Evolutionary conservation across 2,888 invertebrate genomes (phyloP).

Genomic region (Lobophora halterata): DNA sequence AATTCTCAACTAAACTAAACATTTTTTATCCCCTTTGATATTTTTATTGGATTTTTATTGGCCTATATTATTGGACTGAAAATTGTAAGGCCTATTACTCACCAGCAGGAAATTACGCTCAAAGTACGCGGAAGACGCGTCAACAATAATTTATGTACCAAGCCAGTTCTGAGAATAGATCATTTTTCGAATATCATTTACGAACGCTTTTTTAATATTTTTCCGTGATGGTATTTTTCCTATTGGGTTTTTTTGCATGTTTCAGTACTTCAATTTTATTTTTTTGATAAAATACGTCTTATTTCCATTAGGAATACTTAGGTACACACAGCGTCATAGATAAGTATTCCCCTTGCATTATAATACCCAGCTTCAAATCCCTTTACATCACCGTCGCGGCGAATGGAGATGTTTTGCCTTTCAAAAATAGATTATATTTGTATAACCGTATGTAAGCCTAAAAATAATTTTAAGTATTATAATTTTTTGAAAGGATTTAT

Average conservation of each 20-base stretch:
- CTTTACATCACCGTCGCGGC: too few relatives aligned
- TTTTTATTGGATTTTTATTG: conserved; percentile 24
- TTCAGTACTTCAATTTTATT: conserved; percentile 1
- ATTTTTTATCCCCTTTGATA: conserved; percentile 17
- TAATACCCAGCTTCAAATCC: too few relatives aligned
- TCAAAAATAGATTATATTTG: too few relatives aligned
- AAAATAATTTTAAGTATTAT: too few relatives aligned
- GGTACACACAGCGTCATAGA: too few relatives aligned
- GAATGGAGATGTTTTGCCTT: too few relatives aligned
- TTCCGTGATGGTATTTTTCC: conserved; percentile 2
- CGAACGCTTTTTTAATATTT: conserved; percentile 8
- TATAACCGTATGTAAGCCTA: too few relatives aligned
- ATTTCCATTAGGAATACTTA: too few relatives aligned
- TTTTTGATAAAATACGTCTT: too few relatives aligned
- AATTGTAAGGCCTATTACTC: conserved; percentile 29
- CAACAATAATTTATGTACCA: conserved; percentile 30
- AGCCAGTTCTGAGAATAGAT: conserved; percentile 10
- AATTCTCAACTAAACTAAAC: conserved; percentile 13
- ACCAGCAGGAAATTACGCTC: conserved; percentile 28
- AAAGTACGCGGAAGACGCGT: conserved; percentile 22
- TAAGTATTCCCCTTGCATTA: too few relatives aligned
- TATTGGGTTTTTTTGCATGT: conserved; percentile 10
- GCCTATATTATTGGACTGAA: conserved; percentile 24
- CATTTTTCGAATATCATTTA: conserved; percentile 19
- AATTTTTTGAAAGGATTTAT: too few relatives aligned